Base-by-base conservation (phyloP, 2,888 invertebrate species). In the Alcis repandata region DNA sequence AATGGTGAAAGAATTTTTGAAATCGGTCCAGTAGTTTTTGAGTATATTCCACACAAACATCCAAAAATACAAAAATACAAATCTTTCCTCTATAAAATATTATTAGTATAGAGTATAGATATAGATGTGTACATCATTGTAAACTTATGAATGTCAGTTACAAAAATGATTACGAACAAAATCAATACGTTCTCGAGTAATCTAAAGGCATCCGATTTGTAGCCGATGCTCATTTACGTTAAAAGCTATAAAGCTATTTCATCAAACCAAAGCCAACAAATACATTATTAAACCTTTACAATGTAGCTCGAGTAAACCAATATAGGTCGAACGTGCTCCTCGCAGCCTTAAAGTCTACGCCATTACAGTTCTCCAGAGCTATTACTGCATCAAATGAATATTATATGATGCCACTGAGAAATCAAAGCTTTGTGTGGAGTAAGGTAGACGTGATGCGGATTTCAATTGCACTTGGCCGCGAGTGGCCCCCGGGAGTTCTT, bases 371-470 rank as follows among this genome's bases (percentile, higher is more conserved):
- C 41, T 60, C 52, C 52, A 13, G 48, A 27, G 41, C 59, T 38
- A 68, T 20, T 57, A 65, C 63, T 71, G 70, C 64, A 71, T 53
- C 60, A 56, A 60, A 72, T 78, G 70, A 79, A 75, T 80, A 74
- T 77, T 57, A 69, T 76, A 77, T 74, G 65, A 76, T 67, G 56
- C 70, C 73, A 70, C 65, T 63, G 49, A 61, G 72, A 75, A 76
- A 65, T 68, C 61, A 62, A 70, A 72, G 70, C 67, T 64, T 72
- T 68, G 58, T 49, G 46, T 52, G 40, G 60, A 65, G 63, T 43
- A 52, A 46, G 43, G 60, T 51, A 52, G 48, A 74, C 79, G 79
- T 78, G 77, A 70, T 61, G 43, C 49, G 77, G 71, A 69, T 79
- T 62, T 61, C 63, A 69, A 77, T 72, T 38, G 60, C 61, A 49